A percentile compares a stretch with the other conserved stretches of the same genome.
Conservation (phyloP, 2,113 vertebrate genomes). For the Phyllopteryx taeniolatus region DNA sequence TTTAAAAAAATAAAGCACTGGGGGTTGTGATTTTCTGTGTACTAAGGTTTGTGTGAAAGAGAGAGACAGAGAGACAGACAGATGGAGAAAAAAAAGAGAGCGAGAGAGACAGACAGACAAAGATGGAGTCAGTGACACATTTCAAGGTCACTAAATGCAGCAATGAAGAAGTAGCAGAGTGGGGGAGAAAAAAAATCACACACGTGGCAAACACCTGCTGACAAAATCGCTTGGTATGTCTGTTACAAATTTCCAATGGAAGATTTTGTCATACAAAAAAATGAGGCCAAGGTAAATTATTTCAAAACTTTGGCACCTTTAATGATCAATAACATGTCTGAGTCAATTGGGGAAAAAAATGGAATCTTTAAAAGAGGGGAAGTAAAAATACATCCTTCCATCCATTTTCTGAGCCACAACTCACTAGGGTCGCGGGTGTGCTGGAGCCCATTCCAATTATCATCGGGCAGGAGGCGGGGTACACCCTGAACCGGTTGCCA, state of each 20-base stretch:
- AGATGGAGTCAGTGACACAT: background rate
- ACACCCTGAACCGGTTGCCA: too few species aligned
- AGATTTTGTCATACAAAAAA: too few species aligned
- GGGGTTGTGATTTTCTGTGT: background rate
- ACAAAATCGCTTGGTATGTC: conserved; percentile 38
- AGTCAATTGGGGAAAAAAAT: too few species aligned
- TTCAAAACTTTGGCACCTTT: background rate
- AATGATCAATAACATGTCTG: too few species aligned
- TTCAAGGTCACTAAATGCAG: conserved; percentile 54
- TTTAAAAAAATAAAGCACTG: conserved; percentile 20
- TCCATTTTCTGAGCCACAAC: too few species aligned
- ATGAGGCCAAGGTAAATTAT: too few species aligned
- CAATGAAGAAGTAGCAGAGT: conserved; percentile 14
- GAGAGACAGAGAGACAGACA: background rate
- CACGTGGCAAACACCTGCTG: conserved; percentile 30
- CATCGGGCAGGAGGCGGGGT: too few species aligned
- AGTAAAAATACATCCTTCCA: too few species aligned
- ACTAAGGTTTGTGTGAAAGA: background rate
- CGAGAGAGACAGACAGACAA: background rate
- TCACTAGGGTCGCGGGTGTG: too few species aligned
- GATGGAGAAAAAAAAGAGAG: background rate
- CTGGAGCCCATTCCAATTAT: too few species aligned
- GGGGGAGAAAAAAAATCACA: conserved; percentile 32
- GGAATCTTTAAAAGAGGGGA: too few species aligned
- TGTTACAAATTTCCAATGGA: background rate